phyloP scores from a whole-genome alignment of 2,797 vertebrate genomes.

The Phoxinus dragarum region DNA sequence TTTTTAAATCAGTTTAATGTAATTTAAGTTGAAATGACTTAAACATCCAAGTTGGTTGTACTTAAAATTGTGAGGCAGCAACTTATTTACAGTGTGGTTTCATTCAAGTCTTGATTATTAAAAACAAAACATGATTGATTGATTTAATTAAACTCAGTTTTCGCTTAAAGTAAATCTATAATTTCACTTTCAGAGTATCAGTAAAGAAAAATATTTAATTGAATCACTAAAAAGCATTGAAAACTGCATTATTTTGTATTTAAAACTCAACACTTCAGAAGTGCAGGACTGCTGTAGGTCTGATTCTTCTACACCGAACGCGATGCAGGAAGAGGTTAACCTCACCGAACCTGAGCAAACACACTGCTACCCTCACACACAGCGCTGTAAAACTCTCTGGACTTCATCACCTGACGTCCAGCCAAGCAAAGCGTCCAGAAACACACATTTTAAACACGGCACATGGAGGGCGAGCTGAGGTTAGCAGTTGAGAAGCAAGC shows the following conservation, averaged over 20 bases:
- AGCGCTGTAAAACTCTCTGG: constrained; percentile 11
- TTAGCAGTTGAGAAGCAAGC: not conserved
- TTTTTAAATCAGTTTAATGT: too few species aligned
- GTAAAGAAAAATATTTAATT: too few species aligned
- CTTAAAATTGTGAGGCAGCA: too few species aligned
- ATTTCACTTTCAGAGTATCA: too few species aligned
- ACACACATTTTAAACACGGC: not conserved
- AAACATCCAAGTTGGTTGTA: too few species aligned
- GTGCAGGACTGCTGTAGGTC: not conserved
- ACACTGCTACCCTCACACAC: not conserved
- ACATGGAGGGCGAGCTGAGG: not conserved
- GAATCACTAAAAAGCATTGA: not conserved
- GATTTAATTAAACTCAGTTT: too few species aligned
- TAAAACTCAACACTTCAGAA: not conserved
- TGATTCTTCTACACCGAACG: not conserved
- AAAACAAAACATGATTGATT: too few species aligned
- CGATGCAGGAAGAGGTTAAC: constrained; percentile 2
- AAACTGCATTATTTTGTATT: not conserved
- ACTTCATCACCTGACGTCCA: constrained; percentile 10
- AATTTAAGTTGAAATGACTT: too few species aligned
- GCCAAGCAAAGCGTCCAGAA: constrained; percentile 23
- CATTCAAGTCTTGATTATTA: too few species aligned
- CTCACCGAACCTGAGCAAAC: constrained; percentile 6
- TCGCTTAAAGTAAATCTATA: too few species aligned
- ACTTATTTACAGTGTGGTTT: too few species aligned